phyloP scores from a whole-genome alignment of 2,797 vertebrate species.

The Channallabes apus region DNA sequence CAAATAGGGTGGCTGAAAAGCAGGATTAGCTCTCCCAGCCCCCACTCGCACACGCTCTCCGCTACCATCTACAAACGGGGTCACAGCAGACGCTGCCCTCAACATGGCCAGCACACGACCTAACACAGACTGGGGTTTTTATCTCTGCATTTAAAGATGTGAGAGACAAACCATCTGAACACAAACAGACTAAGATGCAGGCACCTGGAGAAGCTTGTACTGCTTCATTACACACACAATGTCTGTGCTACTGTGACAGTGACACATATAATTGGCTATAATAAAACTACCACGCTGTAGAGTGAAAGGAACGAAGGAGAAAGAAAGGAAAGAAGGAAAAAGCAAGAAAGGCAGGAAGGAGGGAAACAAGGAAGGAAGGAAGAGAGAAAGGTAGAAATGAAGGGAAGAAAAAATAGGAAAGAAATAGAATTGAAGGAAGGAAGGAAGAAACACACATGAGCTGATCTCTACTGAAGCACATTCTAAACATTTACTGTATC shows the following conservation, averaged over 20 bases:
- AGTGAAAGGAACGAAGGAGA: not conserved
- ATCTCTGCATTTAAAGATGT: constrained; percentile 44
- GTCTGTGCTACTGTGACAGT: constrained; percentile 21
- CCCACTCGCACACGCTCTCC: constrained; percentile 35
- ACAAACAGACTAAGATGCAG: constrained; percentile 11
- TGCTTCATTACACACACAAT: constrained; percentile 47
- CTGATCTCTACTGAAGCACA: constrained; percentile 62
- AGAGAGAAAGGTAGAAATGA: not conserved
- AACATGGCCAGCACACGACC: constrained; percentile 53
- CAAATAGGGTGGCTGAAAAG: constrained; percentile 75
- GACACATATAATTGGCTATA: constrained; percentile 30
- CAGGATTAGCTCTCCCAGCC: constrained; percentile 59
- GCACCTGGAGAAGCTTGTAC: constrained; percentile 29
- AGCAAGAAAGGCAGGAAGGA: not conserved
- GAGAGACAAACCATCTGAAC: constrained; percentile 22
- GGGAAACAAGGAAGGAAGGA: not conserved
- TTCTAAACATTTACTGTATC: constrained; percentile 75
- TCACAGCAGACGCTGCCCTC: constrained; percentile 53
- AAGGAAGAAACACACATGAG: not conserved
- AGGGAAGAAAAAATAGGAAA: not conserved
- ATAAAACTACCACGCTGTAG: constrained; percentile 20
- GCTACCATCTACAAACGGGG: constrained; percentile 51
- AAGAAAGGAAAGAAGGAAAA: not conserved
- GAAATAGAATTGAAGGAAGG: not conserved
- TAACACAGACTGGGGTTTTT: constrained; percentile 47